phyloP scores from a whole-genome alignment of 2,797 vertebrate species.

The Spondyliosoma cantharus region DNA sequence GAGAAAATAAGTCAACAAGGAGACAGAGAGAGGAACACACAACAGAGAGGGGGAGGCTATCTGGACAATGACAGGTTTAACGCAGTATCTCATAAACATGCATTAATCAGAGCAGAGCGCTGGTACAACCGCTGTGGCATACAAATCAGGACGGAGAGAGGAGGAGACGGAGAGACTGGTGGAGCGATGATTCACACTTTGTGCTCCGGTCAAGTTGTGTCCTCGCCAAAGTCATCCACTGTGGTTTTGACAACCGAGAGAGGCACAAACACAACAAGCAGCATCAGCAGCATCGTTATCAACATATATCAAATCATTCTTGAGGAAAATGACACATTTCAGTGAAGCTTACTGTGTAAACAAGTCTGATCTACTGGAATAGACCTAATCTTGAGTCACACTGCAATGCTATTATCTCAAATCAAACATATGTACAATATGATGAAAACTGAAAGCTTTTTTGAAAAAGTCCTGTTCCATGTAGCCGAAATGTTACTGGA shows the following conservation, averaged over 20 bases:
- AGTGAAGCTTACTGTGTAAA: not conserved
- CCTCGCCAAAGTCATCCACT: slow-evolving; percentile 8
- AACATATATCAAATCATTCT: not conserved
- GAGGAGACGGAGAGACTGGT: slow-evolving; percentile 2
- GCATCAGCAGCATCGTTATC: not conserved
- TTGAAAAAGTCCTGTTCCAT: not conserved
- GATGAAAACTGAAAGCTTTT: not conserved
- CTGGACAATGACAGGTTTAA: slow-evolving; percentile 71
- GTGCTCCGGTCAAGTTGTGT: slow-evolving; percentile 29
- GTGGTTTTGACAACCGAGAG: slow-evolving; percentile 11
- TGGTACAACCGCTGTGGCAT: slow-evolving; percentile 45
- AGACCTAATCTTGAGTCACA: not conserved
- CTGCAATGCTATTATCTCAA: not conserved
- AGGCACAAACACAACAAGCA: not conserved
- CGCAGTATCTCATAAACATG: slow-evolving; percentile 74
- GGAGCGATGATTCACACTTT: slow-evolving; percentile 41
- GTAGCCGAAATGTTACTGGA: not conserved
- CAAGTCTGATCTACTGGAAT: not conserved
- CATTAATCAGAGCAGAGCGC: slow-evolving; percentile 72
- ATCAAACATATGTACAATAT: not conserved
- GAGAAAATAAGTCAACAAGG: slow-evolving; percentile 57
- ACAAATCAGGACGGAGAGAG: slow-evolving; percentile 39
- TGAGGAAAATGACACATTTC: not conserved
- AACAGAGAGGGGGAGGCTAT: slow-evolving; percentile 5
- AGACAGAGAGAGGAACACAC: not conserved